Percentiles rank a stretch among this genome's conserved stretches.
phyloP scores from a whole-genome alignment of 2,888 invertebrate genomes.

The Bembecia ichneumoniformis region DNA sequence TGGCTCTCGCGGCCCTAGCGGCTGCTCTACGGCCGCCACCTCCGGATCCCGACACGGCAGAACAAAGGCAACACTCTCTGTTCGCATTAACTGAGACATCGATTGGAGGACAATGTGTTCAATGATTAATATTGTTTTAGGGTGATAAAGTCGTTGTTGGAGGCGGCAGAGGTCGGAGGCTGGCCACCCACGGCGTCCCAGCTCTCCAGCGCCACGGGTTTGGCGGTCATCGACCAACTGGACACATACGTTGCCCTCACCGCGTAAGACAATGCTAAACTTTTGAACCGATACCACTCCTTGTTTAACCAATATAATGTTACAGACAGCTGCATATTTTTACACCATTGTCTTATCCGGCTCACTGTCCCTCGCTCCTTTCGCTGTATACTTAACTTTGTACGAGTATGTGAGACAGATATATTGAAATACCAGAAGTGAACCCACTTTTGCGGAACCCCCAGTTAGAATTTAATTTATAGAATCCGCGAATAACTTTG shows the following conservation, averaged over 20 bases:
- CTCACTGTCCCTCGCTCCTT: too few relatives aligned
- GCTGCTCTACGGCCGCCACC: constrained; percentile 29
- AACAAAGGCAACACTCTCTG: constrained; percentile 19
- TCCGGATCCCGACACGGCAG: constrained; percentile 15
- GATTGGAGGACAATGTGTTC: too few relatives aligned
- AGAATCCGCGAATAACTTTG: too few relatives aligned
- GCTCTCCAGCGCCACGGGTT: constrained; percentile 54
- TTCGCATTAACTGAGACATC: too few relatives aligned
- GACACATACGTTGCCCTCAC: constrained; percentile 79
- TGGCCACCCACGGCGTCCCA: background rate
- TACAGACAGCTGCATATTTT: too few relatives aligned
- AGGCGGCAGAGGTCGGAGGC: background rate
- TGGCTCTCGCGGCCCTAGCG: constrained; percentile 20
- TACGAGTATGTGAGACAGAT: too few relatives aligned
- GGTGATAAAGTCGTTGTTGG: background rate
- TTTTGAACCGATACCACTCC: background rate
- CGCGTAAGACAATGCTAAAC: constrained; percentile 64
- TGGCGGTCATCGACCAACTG: constrained; percentile 76
- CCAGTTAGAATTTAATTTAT: too few relatives aligned
- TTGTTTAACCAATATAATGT: too few relatives aligned
- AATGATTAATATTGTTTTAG: background rate
- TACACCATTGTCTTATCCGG: too few relatives aligned
- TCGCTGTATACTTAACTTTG: too few relatives aligned
- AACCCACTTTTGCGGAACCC: too few relatives aligned
- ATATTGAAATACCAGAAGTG: too few relatives aligned